These are phyloP conservation scores for Chaunax sp. DNA, from an alignment of 2,797 vertebrate genomes.

Conservation along the genomic window DNA sequence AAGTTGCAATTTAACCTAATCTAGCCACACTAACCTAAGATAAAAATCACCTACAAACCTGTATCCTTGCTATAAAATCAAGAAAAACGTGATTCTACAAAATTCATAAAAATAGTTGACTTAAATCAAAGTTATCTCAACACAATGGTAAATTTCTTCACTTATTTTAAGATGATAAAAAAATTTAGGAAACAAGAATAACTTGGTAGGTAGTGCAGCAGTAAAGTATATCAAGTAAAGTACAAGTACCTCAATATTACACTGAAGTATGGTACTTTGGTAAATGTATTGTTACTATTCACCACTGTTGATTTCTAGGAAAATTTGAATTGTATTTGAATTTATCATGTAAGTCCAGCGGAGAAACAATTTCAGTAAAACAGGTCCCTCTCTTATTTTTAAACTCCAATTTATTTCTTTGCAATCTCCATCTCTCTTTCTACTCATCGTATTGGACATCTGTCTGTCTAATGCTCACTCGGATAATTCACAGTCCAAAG, in stretches of 20 bases:
- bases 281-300: neutral
- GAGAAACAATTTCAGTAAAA: neutral
- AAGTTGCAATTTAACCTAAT: too few relatives aligned
- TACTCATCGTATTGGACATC: neutral
- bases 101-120: too few relatives aligned
- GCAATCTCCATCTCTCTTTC: neutral
- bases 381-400: neutral
- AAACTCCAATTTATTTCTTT: neutral
- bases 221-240: neutral
- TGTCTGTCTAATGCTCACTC: slow-evolving; percentile 14
- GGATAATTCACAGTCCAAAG: slow-evolving; percentile 8
- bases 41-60: slow-evolving; percentile 8
- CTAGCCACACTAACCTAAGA: neutral
- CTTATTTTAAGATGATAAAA: too few relatives aligned
- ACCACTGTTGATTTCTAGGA: neutral
- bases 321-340: neutral
- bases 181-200: too few relatives aligned
- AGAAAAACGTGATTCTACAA: too few relatives aligned
- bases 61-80: too few relatives aligned
- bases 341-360: neutral
- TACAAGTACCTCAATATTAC: neutral
- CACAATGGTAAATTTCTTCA: too few relatives aligned
- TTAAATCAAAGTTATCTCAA: too few relatives aligned
- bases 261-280: neutral
- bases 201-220: too few relatives aligned